phyloP scores from a whole-genome alignment of 2,113 vertebrate species.

The Deroptyus accipitrinus region DNA sequence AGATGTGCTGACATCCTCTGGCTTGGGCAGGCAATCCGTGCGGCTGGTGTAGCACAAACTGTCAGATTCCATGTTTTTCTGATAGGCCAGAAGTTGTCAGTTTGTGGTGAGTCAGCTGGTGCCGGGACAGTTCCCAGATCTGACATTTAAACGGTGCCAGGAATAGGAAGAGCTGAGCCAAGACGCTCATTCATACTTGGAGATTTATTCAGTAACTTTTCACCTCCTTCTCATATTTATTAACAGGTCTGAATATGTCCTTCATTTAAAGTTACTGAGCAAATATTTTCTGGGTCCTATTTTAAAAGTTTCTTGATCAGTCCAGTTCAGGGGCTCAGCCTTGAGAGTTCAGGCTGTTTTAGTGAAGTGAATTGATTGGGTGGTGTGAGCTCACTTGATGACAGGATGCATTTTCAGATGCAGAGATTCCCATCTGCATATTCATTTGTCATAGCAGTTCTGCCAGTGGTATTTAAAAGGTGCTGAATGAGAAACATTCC shows the following conservation, averaged over 20 bases:
- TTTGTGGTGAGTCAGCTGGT: constrained; percentile 33
- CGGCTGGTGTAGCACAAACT: neutral
- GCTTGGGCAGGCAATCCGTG: neutral
- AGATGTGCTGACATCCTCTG: neutral
- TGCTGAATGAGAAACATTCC: neutral
- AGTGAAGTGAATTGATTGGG: rapidly evolving
- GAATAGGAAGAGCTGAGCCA: neutral
- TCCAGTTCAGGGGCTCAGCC: neutral
- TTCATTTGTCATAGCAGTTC: neutral
- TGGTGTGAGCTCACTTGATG: neutral
- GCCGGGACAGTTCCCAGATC: neutral
- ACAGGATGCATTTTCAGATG: neutral
- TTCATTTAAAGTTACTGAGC: neutral
- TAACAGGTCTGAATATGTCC: neutral
- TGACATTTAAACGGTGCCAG: constrained; percentile 40
- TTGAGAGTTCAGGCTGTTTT: neutral
- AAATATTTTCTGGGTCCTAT: neutral
- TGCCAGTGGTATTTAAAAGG: neutral
- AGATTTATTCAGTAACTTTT: constrained; percentile 17
- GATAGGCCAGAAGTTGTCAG: constrained; percentile 47
- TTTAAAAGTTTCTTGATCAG: neutral
- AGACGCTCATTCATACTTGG: neutral
- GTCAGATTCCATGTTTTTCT: neutral
- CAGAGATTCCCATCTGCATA: neutral
- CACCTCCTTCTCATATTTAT: neutral